Evolutionary conservation across 2,797 vertebrate species (phyloP).

Genomic region (Netta rufina): DNA sequence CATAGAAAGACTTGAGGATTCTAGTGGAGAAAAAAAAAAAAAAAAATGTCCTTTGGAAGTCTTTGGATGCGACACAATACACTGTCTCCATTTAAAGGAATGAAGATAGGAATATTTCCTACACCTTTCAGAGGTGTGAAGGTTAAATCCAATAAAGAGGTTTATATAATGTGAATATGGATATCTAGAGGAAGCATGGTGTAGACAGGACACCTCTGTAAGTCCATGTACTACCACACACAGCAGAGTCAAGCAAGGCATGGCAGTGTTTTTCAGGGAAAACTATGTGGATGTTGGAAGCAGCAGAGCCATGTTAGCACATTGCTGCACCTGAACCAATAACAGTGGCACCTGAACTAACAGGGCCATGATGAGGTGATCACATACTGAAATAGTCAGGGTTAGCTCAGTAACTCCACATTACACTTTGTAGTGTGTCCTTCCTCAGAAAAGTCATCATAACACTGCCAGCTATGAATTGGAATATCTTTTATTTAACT

Average conservation of each 20-base stretch:
- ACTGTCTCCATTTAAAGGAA: neutral
- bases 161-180: neutral
- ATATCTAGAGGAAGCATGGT: neutral
- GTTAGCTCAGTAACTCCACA: neutral
- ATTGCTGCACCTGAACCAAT: slow-evolving; percentile 52
- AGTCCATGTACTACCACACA: neutral
- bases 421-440: neutral
- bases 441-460: slow-evolving; percentile 33
- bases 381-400: neutral
- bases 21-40: no score
- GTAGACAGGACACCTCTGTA: neutral
- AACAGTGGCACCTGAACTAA: slow-evolving; percentile 53
- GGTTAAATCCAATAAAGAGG: neutral
- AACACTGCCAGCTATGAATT: neutral
- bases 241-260: neutral
- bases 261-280: neutral
- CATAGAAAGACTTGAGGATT: no score
- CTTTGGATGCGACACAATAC: neutral
- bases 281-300: slow-evolving; percentile 25
- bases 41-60: neutral
- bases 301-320: neutral
- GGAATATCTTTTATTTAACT: neutral
- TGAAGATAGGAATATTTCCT: neutral
- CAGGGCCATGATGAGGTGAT: slow-evolving; percentile 44
- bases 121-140: neutral